Evolutionary conservation across 2,113 vertebrate species (phyloP).

Genomic region (Tapirus terrestris): DNA sequence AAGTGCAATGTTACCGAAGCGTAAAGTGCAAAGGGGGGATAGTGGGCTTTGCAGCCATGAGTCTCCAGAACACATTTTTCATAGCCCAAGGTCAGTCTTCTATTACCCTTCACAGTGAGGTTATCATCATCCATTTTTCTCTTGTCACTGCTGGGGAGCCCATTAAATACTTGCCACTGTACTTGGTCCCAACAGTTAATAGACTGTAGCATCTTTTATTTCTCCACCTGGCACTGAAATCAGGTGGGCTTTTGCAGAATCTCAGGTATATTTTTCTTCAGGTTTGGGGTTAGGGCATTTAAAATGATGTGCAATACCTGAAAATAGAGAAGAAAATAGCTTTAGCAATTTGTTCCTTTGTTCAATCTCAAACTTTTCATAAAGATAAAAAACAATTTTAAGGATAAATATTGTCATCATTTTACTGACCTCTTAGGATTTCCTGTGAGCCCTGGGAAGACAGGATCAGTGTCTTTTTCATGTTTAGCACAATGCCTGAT

Average conservation of each 20-base stretch:
- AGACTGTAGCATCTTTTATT: not conserved
- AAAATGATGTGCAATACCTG: not conserved
- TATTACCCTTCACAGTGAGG: not conserved
- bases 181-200: slow-evolving; percentile 14
- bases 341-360: not conserved
- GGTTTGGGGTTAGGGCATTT: not conserved
- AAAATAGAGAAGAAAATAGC: not conserved
- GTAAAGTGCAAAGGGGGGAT: rapidly evolving
- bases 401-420: not conserved
- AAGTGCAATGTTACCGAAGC: not conserved
- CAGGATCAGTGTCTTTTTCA: slow-evolving; percentile 13
- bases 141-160: not conserved
- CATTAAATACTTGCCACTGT: not conserved
- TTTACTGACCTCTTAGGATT: slow-evolving; percentile 14
- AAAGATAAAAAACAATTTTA: not conserved
- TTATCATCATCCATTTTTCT: slow-evolving; percentile 46
- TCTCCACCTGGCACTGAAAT: not conserved
- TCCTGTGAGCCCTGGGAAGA: not conserved
- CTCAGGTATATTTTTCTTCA: not conserved
- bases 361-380: slow-evolving; percentile 2
- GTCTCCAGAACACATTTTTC: not conserved
- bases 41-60: not conserved
- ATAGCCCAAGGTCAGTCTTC: slow-evolving; percentile 42
- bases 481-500: not conserved
- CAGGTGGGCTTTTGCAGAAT: not conserved